Evolutionary conservation across 2,113 vertebrate genomes (phyloP), one percentile per base, ranked within the genome.

Genomic region (Cichladusa arquata): DNA sequence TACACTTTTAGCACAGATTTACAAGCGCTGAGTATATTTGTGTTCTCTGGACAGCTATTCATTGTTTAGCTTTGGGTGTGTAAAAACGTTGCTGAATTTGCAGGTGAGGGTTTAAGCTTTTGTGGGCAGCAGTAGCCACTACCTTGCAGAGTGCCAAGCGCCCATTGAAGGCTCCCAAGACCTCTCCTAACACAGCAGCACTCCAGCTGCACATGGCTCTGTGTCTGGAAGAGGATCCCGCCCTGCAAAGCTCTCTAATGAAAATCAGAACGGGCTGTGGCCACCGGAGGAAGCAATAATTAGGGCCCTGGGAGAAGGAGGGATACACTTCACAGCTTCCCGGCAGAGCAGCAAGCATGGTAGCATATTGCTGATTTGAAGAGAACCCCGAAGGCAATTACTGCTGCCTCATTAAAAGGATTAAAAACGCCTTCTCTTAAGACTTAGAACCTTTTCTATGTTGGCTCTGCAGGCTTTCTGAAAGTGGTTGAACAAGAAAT

Each of bases 351-450:
- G 86, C 58, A 28, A 94, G 47, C 0, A 0, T 38, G 60, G 40
- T 17, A 53, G 53, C 66, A 48, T 3, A 26, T 18, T 44, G 79
- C 42, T 82, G 73, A 44, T 69, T 87, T 22, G 50, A 85, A 54
- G 31, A 61, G 50, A 91, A 42, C 42, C 70, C 58, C 56, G 19
- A 78, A 20, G 84, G 72, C 78, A 70, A 76, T 88, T 82, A 85
- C 36, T 81, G 61, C 34, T 76, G 14, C 81, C 44, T 77, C 57
- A 57, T 95, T 86, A 95, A 92, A 86, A 48, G 69, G 67, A 88
- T 86, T 88, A 69, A 95, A 92, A 88, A 3, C 71, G 77, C 60
- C 45, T 79, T 74, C 44, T 92, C 29, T 64, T 67, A 56, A 56
- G 53, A 57, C 23, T 77, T 71, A 50, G 36, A 93, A 51, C 31